Percentiles rank a stretch among this genome's conserved stretches.
Conservation (phyloP, 2,888 invertebrate species). For the Agriotes lineatus region DNA sequence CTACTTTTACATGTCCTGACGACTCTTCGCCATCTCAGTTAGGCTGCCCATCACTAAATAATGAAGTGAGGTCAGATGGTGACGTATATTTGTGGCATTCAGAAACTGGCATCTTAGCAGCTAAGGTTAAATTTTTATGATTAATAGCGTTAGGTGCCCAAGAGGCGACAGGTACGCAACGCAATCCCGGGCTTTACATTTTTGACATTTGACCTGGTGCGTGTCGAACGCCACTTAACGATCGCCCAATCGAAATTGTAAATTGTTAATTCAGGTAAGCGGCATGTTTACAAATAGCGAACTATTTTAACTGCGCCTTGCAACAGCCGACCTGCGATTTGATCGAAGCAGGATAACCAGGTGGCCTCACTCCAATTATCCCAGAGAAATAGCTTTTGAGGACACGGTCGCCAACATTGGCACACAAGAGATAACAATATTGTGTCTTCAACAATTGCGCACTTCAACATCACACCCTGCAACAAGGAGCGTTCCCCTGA, state of each 20-base stretch:
- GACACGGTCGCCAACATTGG: slow-evolving; percentile 36
- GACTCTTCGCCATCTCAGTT: too few species aligned
- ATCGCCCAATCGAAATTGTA: too few species aligned
- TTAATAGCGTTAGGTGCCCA: background rate
- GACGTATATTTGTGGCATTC: background rate
- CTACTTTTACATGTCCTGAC: too few species aligned
- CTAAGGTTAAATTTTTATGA: slow-evolving; percentile 5
- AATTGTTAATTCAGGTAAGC: background rate
- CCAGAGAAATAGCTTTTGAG: slow-evolving; percentile 38
- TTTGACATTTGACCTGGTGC: too few species aligned
- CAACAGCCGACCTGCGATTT: background rate
- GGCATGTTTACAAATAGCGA: background rate
- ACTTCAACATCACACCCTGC: background rate
- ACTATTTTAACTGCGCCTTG: background rate
- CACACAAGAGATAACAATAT: slow-evolving; percentile 19
- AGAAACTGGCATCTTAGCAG: background rate
- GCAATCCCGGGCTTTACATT: too few species aligned
- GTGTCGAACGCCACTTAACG: too few species aligned
- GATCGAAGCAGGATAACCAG: slow-evolving; percentile 26
- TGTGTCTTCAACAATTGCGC: slow-evolving; percentile 5
- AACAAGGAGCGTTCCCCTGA: background rate
- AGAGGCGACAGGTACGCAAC: background rate
- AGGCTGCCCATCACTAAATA: too few species aligned
- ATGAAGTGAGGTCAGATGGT: background rate
- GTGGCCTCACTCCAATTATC: slow-evolving; percentile 38